Evolutionary conservation across 2,797 vertebrate species (phyloP).

Genomic region (Gallinago nigripennis): DNA sequence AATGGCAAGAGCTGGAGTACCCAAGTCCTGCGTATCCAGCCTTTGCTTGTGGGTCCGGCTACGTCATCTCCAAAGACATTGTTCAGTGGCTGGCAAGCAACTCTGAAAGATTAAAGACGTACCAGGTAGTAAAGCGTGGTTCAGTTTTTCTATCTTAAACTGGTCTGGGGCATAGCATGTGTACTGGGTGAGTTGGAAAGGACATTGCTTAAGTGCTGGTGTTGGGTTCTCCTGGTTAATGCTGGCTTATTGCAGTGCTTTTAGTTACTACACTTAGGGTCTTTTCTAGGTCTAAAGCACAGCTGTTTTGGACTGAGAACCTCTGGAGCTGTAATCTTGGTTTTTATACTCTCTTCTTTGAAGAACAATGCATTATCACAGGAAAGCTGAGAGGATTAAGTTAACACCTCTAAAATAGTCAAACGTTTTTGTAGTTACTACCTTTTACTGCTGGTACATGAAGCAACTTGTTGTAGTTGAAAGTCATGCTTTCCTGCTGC

Average conservation of each 20-base stretch:
- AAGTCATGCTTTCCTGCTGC: background rate
- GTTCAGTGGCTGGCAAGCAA: constrained; percentile 94
- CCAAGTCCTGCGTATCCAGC: constrained; percentile 94
- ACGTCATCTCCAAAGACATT: constrained; percentile 90
- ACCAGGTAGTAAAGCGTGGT: constrained; percentile 83
- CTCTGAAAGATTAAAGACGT: constrained; percentile 88
- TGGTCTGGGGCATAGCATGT: background rate
- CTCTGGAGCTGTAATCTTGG: background rate
- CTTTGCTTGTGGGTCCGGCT: constrained; percentile 95
- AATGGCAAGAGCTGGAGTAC: constrained; percentile 98
- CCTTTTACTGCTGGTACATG: background rate
- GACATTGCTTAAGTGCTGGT: background rate
- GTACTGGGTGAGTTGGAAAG: background rate
- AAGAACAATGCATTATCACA: background rate
- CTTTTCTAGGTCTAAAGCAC: background rate
- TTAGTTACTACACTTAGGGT: background rate
- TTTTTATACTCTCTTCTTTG: background rate
- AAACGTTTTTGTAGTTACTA: background rate
- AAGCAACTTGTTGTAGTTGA: background rate
- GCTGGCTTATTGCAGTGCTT: background rate
- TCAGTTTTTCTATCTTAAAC: background rate
- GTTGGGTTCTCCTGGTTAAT: background rate
- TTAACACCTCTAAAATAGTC: background rate
- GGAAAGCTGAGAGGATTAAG: background rate
- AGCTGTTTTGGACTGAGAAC: background rate